These are phyloP conservation scores for Otolemur crassicaudatus DNA, from an alignment of 2,797 vertebrate genomes.

Conservation along the genomic window DNA sequence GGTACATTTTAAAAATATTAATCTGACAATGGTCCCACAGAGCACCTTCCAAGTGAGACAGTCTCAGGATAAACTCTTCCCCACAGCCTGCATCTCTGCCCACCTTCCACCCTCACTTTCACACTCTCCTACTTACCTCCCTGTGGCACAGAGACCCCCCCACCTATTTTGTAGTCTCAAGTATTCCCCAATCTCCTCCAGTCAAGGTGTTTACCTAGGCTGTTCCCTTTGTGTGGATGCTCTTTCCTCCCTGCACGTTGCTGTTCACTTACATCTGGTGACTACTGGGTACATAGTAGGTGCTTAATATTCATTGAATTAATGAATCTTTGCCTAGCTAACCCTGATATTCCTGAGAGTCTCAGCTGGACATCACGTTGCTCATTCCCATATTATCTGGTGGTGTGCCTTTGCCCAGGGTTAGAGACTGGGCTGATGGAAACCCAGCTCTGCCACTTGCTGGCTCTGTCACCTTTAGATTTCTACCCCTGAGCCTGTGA, in stretches of 20 bases:
- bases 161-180: background rate
- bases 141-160: background rate
- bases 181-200: background rate
- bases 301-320: background rate
- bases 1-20: background rate
- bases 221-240: background rate
- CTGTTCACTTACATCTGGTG: background rate
- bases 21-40: background rate
- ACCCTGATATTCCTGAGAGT: background rate
- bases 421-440: background rate
- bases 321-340: background rate
- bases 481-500: background rate
- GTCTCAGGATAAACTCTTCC: background rate
- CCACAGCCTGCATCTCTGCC: background rate
- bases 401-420: background rate
- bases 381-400: background rate
- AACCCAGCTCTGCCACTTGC: background rate
- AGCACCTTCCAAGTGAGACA: background rate
- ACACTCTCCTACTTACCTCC: background rate
- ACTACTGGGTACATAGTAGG: background rate
- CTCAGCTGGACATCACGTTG: background rate
- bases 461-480: background rate
- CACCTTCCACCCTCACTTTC: background rate
- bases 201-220: accelerated
- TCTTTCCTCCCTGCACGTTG: background rate